phyloP scores from a whole-genome alignment of 2,113 vertebrate genomes.

The Brachyhypopomus gauderio region DNA sequence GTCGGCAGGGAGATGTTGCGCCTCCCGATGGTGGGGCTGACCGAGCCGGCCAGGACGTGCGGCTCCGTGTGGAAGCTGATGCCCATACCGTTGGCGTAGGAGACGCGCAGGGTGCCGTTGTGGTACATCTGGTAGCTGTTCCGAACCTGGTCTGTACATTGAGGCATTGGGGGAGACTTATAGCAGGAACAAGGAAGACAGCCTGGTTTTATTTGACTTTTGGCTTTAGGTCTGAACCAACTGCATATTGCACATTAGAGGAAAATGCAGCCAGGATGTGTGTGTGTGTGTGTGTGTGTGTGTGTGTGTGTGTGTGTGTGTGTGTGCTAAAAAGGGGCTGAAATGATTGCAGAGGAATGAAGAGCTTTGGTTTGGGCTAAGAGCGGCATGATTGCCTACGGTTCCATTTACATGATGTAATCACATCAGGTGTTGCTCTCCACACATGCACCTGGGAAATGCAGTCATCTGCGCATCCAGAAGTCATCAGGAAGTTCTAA shows the following conservation, averaged over 20 bases:
- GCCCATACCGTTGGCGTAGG: constrained; percentile 89
- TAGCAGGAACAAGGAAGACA: neutral
- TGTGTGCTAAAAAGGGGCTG: constrained; percentile 21
- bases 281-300: constrained; percentile 29
- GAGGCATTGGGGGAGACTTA: neutral
- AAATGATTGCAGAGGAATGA: constrained; percentile 41
- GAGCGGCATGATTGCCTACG: constrained; percentile 48
- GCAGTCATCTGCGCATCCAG: constrained; percentile 46
- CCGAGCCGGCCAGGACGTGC: constrained; percentile 84
- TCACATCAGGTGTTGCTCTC: constrained; percentile 48
- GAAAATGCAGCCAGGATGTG: constrained; percentile 21
- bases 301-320: constrained; percentile 25
- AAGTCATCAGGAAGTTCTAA: constrained; percentile 46
- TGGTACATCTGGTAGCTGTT: constrained; percentile 90
- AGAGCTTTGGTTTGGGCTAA: constrained; percentile 38
- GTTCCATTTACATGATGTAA: constrained; percentile 56
- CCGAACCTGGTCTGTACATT: constrained; percentile 84
- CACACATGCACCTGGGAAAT: constrained; percentile 48
- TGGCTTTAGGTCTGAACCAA: constrained; percentile 36
- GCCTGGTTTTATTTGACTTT: constrained; percentile 14
- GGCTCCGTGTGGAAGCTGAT: constrained; percentile 91
- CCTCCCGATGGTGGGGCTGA: constrained; percentile 86
- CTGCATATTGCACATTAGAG: constrained; percentile 30
- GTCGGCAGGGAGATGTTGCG: constrained; percentile 89
- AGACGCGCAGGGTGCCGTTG: constrained; percentile 85